These are phyloP conservation scores for Drosophila anomalata DNA, from an alignment of 2,888 invertebrate species.

Conservation along the genomic window DNA sequence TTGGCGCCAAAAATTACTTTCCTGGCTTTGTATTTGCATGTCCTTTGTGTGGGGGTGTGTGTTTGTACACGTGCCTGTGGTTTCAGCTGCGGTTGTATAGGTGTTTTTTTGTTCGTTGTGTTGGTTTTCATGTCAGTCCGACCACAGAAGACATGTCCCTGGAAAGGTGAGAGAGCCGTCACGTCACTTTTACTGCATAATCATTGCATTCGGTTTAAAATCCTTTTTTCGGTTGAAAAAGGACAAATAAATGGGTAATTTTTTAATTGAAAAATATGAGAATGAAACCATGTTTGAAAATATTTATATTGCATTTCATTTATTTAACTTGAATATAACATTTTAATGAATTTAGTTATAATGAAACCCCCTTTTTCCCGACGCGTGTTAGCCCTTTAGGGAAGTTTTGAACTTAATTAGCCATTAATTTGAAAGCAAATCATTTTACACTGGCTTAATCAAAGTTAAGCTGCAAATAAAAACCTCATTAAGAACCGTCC, in stretches of 20 bases:
- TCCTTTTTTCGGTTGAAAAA: neutral
- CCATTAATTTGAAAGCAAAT: constrained; percentile 2
- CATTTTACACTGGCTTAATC: neutral
- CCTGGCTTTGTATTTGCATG: constrained; percentile 14
- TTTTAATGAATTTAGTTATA: neutral
- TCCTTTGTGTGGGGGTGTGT: constrained; percentile 6
- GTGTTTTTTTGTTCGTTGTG: neutral
- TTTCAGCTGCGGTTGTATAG: constrained; percentile 10
- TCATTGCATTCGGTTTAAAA: constrained; percentile 6
- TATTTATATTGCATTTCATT: neutral
- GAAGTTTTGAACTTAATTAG: neutral
- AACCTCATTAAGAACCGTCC: constrained; percentile 8
- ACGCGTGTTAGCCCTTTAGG: neutral
- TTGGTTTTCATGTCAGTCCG: constrained; percentile 10
- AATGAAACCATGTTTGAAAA: neutral
- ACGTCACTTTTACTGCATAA: constrained; percentile 15
- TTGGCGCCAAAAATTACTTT: constrained; percentile 60
- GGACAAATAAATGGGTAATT: neutral
- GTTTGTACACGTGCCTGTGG: constrained; percentile 18
- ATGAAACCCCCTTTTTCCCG: neutral
- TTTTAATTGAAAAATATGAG: neutral
- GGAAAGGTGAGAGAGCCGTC: constrained; percentile 38
- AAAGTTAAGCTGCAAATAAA: constrained; percentile 3
- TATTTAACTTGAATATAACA: neutral
- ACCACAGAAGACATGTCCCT: constrained; percentile 48